A percentile compares a stretch with the other conserved stretches of the same genome.
phyloP scores from a whole-genome alignment of 2,113 vertebrate genomes.

The Athene cunicularia region DNA sequence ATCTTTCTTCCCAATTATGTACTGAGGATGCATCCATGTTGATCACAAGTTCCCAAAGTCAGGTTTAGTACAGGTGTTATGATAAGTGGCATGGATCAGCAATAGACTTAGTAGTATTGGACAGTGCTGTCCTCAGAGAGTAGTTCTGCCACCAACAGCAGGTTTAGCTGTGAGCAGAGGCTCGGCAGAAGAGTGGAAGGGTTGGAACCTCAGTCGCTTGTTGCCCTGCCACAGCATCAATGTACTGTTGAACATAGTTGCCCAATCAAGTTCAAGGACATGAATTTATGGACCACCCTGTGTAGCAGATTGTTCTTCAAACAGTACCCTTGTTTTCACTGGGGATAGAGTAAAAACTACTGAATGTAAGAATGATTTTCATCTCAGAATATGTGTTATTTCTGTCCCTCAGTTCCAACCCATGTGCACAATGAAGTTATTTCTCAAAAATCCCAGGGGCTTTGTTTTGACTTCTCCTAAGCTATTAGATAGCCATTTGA shows the following conservation, averaged over 20 bases:
- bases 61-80: neutral
- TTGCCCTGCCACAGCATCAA: neutral
- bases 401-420: neutral
- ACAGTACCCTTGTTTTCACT: neutral
- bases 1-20: neutral
- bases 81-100: neutral
- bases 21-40: accelerated
- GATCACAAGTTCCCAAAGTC: neutral
- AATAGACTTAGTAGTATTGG: accelerated
- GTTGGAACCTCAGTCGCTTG: neutral
- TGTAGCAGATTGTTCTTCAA: neutral
- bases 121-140: neutral
- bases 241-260: neutral
- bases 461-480: neutral
- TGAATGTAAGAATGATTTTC: neutral
- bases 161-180: neutral
- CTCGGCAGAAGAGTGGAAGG: neutral
- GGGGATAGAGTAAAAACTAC: neutral
- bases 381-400: neutral
- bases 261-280: neutral
- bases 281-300: neutral
- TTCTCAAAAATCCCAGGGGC: neutral
- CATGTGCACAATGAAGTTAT: neutral
- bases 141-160: neutral
- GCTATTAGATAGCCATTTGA: neutral